Evolutionary conservation across 2,888 invertebrate species (phyloP).

Genomic region (Unio delphinus): DNA sequence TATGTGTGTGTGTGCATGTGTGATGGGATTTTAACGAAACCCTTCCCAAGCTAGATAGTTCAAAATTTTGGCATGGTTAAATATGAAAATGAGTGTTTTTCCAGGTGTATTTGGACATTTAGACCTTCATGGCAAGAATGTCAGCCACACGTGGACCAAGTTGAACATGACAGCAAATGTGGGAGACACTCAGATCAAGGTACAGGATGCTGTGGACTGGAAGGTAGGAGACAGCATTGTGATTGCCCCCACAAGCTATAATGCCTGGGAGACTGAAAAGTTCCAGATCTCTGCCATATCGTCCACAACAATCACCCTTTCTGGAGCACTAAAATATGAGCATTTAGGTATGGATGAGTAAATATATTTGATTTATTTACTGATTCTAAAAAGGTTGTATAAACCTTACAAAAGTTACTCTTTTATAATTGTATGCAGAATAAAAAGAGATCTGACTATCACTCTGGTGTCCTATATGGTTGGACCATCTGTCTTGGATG

Average conservation of each 20-base stretch:
- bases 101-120: conserved; percentile 63
- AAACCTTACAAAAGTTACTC: neutral
- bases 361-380: neutral
- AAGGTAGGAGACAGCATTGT: conserved; percentile 55
- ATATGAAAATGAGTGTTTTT: conserved; percentile 7
- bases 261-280: conserved; percentile 59
- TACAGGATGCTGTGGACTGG: conserved; percentile 55
- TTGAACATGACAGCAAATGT: conserved; percentile 45
- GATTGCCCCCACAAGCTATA: conserved; percentile 53
- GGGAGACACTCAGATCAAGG: conserved; percentile 43
- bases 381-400: neutral
- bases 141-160: conserved; percentile 51
- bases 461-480: too few relatives aligned
- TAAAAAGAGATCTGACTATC: too few relatives aligned
- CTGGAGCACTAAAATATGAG: conserved; percentile 44
- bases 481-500: too few relatives aligned
- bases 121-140: conserved; percentile 59
- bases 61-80: neutral
- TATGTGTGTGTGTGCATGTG: too few relatives aligned
- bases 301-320: conserved; percentile 39
- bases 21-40: too few relatives aligned
- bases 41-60: too few relatives aligned
- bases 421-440: neutral
- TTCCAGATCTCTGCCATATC: conserved; percentile 46
- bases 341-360: conserved; percentile 51